phyloP scores from a whole-genome alignment of 2,113 vertebrate species.

The Columba livia region DNA sequence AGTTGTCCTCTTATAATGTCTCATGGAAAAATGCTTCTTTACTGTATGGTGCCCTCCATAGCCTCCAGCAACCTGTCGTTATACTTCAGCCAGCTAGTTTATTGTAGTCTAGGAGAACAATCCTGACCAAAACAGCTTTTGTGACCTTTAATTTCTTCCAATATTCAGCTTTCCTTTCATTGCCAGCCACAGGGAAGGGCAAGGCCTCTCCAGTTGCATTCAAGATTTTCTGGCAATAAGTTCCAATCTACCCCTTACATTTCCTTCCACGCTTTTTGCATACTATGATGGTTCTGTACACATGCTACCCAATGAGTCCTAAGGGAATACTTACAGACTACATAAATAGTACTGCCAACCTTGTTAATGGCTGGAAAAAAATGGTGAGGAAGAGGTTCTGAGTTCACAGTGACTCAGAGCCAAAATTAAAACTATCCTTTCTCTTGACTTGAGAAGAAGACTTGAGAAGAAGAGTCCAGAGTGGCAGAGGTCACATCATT shows the following conservation, averaged over 20 bases:
- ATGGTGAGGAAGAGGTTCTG: background rate
- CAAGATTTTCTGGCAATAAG: background rate
- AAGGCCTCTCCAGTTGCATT: background rate
- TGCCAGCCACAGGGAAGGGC: background rate
- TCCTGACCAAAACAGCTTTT: background rate
- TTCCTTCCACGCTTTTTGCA: background rate
- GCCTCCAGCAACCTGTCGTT: background rate
- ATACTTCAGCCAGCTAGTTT: background rate
- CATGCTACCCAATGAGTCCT: rapidly evolving
- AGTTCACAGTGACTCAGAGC: background rate
- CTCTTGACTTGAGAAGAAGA: background rate
- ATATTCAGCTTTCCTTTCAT: background rate
- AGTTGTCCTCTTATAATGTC: background rate
- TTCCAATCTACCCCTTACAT: background rate
- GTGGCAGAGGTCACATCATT: no score
- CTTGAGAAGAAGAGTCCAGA: no score
- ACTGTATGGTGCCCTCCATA: background rate
- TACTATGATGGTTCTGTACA: background rate
- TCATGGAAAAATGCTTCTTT: background rate
- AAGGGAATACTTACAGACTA: background rate
- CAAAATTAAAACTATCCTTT: background rate
- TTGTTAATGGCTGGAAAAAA: background rate
- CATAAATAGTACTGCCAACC: background rate
- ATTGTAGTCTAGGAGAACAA: background rate
- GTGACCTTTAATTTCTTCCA: background rate